Conservation (phyloP, 2,888 invertebrate species). For the Timandra comae region DNA sequence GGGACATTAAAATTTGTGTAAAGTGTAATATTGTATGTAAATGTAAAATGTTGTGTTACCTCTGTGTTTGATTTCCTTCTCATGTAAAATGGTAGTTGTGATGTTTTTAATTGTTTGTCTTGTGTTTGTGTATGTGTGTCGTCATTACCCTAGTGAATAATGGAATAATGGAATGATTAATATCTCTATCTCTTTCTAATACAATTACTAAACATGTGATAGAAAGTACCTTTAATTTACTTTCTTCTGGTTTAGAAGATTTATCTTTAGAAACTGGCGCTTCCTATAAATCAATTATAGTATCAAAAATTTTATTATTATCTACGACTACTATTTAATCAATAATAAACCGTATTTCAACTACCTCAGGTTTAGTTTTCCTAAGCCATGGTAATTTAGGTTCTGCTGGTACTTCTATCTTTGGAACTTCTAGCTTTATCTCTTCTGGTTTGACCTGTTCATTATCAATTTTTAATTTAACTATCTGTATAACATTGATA, state of each 20-base stretch:
- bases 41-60: constrained; percentile 25
- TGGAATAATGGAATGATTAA: constrained; percentile 4
- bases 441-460: constrained; percentile 19
- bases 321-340: too few relatives aligned
- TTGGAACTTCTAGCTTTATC: constrained; percentile 7
- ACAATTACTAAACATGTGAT: too few relatives aligned
- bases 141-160: constrained; percentile 32
- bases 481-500: too few relatives aligned
- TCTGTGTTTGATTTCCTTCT: constrained; percentile 38
- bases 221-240: too few relatives aligned
- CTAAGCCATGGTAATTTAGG: constrained; percentile 18
- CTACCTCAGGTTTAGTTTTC: constrained; percentile 16
- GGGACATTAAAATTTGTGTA: background rate
- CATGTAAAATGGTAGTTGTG: constrained; percentile 35
- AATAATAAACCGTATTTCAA: too few relatives aligned
- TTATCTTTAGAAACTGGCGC: too few relatives aligned
- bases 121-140: constrained; percentile 29
- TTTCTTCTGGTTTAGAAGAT: too few relatives aligned
- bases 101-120: constrained; percentile 26
- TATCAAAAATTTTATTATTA: too few relatives aligned
- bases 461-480: background rate
- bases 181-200: too few relatives aligned
- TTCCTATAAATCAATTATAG: too few relatives aligned
- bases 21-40: background rate
- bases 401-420: constrained; percentile 15